Evolutionary conservation across 2,888 invertebrate genomes (phyloP).

Genomic region (Nasonovia ribisnigri): DNA sequence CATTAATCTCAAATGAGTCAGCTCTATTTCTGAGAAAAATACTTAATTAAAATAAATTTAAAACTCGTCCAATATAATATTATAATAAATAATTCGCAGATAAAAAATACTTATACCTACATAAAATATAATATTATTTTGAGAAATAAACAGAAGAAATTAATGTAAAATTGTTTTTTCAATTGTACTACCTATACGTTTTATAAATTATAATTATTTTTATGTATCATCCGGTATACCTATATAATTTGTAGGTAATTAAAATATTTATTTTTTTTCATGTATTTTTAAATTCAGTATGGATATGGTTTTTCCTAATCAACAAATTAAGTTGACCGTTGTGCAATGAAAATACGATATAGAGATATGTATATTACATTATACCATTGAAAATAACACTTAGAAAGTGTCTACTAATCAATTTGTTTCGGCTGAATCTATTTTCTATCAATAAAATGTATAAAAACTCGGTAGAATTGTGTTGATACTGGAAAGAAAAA

Average conservation of each 20-base stretch:
- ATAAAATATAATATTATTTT: neutral
- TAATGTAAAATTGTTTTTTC: neutral
- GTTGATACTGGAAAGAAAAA: conserved; percentile 50
- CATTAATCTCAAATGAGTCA: neutral
- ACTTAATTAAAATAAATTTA: neutral
- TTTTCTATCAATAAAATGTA: conserved; percentile 50
- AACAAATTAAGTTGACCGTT: conserved; percentile 52
- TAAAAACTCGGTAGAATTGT: conserved; percentile 50
- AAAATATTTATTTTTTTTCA: neutral
- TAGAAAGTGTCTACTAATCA: conserved; percentile 64
- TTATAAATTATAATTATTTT: neutral
- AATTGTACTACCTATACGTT: neutral
- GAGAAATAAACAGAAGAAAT: neutral
- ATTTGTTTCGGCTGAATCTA: conserved; percentile 63
- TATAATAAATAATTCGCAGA: neutral
- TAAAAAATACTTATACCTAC: neutral
- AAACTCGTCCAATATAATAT: neutral
- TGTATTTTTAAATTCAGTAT: neutral
- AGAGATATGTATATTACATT: neutral
- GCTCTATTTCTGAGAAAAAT: neutral
- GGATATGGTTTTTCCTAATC: conserved; percentile 40
- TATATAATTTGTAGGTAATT: neutral
- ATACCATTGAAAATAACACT: conserved; percentile 52
- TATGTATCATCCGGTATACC: neutral
- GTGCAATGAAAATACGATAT: conserved; percentile 22